Evolutionary conservation across 2,113 vertebrate genomes (phyloP).

Genomic region (Gymnobelideus leadbeateri): DNA sequence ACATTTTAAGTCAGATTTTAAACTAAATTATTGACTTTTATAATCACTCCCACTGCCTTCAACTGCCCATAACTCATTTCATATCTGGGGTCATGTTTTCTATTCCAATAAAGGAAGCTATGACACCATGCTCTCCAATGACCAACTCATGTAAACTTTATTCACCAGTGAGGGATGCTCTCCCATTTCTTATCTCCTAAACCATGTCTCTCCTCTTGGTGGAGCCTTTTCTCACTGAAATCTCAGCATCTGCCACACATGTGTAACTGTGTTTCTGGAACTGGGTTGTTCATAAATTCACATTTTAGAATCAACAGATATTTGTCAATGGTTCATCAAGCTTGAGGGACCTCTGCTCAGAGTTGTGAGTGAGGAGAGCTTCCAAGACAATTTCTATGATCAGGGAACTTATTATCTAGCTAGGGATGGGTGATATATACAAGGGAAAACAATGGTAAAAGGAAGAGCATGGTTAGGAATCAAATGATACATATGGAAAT

Average conservation of each 20-base stretch:
- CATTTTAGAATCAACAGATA: neutral
- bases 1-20: neutral
- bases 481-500: neutral
- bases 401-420: neutral
- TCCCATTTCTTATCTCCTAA: neutral
- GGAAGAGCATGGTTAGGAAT: neutral
- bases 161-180: neutral
- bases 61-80: neutral
- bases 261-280: neutral
- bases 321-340: neutral
- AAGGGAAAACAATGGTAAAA: neutral
- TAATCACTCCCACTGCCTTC: neutral
- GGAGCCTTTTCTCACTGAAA: neutral
- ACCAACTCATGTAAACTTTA: neutral
- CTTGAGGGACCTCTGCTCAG: neutral
- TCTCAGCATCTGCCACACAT: neutral
- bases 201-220: neutral
- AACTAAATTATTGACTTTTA: neutral
- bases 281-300: neutral
- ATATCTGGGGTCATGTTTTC: neutral
- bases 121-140: neutral
- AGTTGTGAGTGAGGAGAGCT: neutral
- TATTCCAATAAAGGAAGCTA: neutral
- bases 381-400: neutral
- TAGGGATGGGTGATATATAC: neutral